Conservation (phyloP, 2,888 invertebrate species). For the Rhagium mordax region DNA sequence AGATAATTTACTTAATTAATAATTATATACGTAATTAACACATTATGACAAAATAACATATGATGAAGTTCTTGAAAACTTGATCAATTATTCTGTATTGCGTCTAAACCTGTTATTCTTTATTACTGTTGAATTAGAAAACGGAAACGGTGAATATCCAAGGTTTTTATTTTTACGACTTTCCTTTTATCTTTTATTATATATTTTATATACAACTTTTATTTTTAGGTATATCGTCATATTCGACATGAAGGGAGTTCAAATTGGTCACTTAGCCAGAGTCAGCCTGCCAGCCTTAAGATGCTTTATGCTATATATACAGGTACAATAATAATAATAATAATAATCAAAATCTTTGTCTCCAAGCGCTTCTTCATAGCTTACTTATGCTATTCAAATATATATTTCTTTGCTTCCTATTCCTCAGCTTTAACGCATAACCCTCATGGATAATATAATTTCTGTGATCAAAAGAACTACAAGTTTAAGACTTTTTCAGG, state of each 20-base stretch:
- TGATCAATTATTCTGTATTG: neutral
- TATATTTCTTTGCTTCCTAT: no score
- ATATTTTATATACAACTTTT: neutral
- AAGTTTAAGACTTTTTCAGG: conserved; percentile 68
- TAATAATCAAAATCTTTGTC: no score
- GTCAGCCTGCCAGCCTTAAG: conserved; percentile 77
- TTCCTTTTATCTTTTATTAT: conserved; percentile 11
- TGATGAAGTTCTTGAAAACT: neutral
- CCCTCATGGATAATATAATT: no score
- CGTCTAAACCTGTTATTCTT: neutral
- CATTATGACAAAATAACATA: neutral
- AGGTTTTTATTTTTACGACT: no score
- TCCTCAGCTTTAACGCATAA: no score
- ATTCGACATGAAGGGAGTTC: conserved; percentile 80
- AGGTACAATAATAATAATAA: conserved; percentile 68
- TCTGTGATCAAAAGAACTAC: neutral
- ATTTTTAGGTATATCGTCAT: conserved; percentile 74
- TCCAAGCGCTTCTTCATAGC: no score
- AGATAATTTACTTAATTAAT: no score
- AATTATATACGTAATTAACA: neutral
- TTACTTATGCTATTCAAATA: no score
- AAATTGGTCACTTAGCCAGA: conserved; percentile 77
- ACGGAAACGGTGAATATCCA: neutral
- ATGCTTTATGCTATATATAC: conserved; percentile 79
- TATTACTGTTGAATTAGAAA: neutral